Percentiles rank a stretch among this genome's conserved stretches.
These are phyloP conservation scores for Microtus richardsoni DNA, from an alignment of 2,113 vertebrate species.

Conservation along the genomic window DNA sequence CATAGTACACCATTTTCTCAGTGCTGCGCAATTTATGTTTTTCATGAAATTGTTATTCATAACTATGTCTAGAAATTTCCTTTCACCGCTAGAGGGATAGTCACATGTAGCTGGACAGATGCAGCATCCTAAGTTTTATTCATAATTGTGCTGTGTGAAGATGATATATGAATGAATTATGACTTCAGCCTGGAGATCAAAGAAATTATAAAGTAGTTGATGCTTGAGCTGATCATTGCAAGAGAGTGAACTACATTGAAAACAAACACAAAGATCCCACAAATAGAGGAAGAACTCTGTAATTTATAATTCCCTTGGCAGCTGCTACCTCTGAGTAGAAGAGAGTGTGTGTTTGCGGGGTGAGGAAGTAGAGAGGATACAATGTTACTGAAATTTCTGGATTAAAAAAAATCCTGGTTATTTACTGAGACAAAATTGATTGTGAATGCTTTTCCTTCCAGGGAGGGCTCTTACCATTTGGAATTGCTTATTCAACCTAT, in stretches of 20 bases:
- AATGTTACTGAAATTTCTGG: background rate
- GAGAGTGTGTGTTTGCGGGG: background rate
- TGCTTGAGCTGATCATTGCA: background rate
- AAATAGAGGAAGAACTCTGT: background rate
- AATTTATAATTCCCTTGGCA: background rate
- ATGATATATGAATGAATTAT: constrained; percentile 1
- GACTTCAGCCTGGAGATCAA: background rate
- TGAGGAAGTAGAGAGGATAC: background rate
- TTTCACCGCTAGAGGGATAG: background rate
- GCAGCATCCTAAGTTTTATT: background rate
- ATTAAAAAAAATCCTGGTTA: background rate
- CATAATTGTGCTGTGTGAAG: background rate
- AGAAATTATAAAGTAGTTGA: background rate
- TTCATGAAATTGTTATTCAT: background rate
- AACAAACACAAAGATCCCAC: constrained; percentile 12
- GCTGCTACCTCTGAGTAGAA: background rate
- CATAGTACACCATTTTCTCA: too few species aligned
- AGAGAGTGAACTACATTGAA: background rate
- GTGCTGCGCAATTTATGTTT: background rate
- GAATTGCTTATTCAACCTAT: background rate
- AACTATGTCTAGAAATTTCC: background rate
- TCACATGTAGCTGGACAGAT: background rate
- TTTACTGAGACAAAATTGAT: background rate
- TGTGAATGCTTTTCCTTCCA: background rate
- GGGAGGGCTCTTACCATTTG: background rate